Evolutionary conservation across 2,113 vertebrate genomes (phyloP).

Genomic region (Pogona vitticeps): DNA sequence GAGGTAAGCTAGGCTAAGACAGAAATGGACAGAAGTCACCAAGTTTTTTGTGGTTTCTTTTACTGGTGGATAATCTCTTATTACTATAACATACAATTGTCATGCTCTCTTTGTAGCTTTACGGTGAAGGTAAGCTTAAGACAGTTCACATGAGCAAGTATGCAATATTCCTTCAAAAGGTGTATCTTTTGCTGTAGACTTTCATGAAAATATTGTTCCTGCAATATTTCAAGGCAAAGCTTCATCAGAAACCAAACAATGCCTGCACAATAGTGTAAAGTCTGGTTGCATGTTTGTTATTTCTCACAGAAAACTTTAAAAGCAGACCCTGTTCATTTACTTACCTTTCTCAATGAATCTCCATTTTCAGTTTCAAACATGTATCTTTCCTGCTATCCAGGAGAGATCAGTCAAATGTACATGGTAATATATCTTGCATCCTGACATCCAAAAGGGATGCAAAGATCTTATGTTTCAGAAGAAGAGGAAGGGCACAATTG

Average conservation of each 20-base stretch:
- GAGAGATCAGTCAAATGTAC: neutral
- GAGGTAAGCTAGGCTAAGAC: neutral
- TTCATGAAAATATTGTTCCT: neutral
- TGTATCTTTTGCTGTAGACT: neutral
- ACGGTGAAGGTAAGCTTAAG: neutral
- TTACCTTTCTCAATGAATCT: neutral
- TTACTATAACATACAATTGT: neutral
- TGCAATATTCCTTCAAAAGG: constrained; percentile 1
- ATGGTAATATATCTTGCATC: neutral
- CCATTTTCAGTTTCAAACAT: neutral
- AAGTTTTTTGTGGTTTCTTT: neutral
- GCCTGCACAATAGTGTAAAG: neutral
- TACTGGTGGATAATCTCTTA: neutral
- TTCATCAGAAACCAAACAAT: neutral
- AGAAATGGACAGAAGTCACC: neutral
- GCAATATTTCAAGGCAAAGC: neutral
- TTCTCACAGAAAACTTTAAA: neutral
- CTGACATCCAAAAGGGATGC: neutral
- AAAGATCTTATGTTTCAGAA: neutral
- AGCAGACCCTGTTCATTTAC: neutral
- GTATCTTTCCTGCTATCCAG: neutral
- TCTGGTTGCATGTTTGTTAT: neutral
- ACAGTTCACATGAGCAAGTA: neutral
- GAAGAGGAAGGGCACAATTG: neutral
- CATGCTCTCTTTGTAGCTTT: neutral